Percentiles rank a stretch among this genome's conserved stretches.
phyloP scores from a whole-genome alignment of 2,113 vertebrate genomes.

The Cepphus grylle region DNA sequence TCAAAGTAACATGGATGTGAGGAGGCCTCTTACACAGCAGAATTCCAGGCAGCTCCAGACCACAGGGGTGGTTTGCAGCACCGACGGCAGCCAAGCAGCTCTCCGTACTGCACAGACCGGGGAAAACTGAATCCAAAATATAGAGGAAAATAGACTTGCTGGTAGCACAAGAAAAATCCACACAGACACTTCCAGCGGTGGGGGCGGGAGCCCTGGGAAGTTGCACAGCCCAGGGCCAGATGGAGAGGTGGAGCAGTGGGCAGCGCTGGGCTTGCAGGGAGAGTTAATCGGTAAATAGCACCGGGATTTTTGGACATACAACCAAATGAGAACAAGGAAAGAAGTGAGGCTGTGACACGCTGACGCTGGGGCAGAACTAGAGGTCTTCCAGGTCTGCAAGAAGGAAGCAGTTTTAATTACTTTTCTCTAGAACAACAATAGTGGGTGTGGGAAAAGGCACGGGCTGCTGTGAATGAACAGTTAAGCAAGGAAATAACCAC shows the following conservation, averaged over 20 bases:
- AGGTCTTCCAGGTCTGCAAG: neutral
- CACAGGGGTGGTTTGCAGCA: neutral
- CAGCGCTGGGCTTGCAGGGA: accelerated
- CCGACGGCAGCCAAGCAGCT: neutral
- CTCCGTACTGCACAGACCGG: neutral
- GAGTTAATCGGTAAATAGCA: neutral
- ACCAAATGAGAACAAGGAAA: neutral
- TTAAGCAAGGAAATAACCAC: neutral
- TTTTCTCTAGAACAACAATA: neutral
- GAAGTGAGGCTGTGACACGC: neutral
- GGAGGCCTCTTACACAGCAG: neutral
- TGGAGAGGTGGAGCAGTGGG: neutral
- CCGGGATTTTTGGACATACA: accelerated
- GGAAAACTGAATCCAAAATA: neutral
- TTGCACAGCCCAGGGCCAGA: neutral
- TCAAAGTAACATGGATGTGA: neutral
- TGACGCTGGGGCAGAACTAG: neutral
- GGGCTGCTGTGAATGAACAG: neutral
- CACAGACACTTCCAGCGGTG: neutral
- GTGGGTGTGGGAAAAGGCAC: neutral
- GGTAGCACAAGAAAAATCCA: neutral
- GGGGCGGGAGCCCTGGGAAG: neutral
- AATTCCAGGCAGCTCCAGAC: neutral
- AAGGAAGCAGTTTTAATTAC: neutral
- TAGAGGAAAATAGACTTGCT: neutral